A percentile compares a stretch with the other conserved stretches of the same genome.
Evolutionary conservation across 2,113 vertebrate genomes (phyloP).

Genomic region (Tympanuchus pallidicinctus): DNA sequence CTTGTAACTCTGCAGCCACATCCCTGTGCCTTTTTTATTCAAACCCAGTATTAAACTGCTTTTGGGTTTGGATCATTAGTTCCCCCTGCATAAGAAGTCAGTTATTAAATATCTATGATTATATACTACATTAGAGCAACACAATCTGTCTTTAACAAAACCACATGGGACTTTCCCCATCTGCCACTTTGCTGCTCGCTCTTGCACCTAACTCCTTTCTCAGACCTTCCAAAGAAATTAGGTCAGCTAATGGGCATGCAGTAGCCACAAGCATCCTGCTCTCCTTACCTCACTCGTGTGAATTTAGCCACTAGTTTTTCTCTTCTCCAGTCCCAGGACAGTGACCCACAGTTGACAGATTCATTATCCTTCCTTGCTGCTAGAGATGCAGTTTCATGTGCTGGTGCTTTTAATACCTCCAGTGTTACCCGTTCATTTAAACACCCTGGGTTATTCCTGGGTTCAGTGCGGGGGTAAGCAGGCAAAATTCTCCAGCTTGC

Average conservation of each 20-base stretch:
- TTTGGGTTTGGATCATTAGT: not conserved
- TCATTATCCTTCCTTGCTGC: conserved; percentile 16
- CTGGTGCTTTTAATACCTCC: conserved; percentile 14
- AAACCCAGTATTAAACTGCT: not conserved
- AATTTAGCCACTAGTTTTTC: not conserved
- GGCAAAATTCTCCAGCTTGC: conserved; percentile 24
- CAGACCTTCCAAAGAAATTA: not conserved
- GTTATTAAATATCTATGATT: not conserved
- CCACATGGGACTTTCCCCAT: not conserved
- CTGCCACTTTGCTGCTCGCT: not conserved
- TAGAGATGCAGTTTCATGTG: conserved; percentile 20
- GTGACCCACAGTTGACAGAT: conserved; percentile 10
- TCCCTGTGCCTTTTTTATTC: not conserved
- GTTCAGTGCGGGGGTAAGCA: conserved; percentile 14
- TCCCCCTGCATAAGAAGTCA: not conserved
- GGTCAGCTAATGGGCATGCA: not conserved
- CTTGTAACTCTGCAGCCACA: not conserved
- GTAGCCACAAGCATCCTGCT: not conserved
- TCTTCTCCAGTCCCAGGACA: not conserved
- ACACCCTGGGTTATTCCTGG: not conserved
- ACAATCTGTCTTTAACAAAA: not conserved
- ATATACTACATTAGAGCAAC: not conserved
- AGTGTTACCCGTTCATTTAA: not conserved
- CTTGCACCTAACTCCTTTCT: not conserved
- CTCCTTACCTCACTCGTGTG: not conserved